Conservation (phyloP, 2,113 vertebrate genomes). For the Hipposideros armiger region DNA sequence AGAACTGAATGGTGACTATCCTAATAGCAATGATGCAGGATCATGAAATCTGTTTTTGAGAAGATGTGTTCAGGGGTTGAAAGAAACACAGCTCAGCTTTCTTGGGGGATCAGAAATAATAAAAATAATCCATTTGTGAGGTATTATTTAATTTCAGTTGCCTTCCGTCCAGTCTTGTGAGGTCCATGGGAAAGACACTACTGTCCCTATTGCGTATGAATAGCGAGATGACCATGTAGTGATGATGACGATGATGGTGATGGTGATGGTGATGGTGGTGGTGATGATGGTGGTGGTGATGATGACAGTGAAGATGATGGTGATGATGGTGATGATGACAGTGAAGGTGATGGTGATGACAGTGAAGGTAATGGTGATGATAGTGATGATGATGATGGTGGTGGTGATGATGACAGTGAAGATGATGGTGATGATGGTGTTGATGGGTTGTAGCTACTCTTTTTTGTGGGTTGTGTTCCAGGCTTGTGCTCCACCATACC, state of each 20-base stretch:
- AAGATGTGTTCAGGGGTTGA: background rate
- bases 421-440: rapidly evolving
- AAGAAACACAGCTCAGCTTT: background rate
- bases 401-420: rapidly evolving
- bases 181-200: background rate
- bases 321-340: background rate
- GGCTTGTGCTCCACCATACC: background rate
- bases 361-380: too few relatives aligned
- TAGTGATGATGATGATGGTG: rapidly evolving
- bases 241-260: rapidly evolving
- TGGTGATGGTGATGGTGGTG: background rate
- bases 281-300: rapidly evolving
- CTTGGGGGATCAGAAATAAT: background rate
- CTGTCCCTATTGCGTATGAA: background rate
- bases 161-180: background rate
- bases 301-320: rapidly evolving
- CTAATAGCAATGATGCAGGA: background rate
- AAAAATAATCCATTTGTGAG: background rate
- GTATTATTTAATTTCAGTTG: background rate
- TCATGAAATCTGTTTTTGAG: background rate
- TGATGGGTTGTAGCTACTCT: background rate
- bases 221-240: background rate
- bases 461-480: background rate
- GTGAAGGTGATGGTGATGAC: too few relatives aligned
- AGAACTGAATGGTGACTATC: background rate